Percentiles rank a stretch among this genome's conserved stretches.
phyloP scores from a whole-genome alignment of 2,113 vertebrate genomes.

The Manacus vitellinus region DNA sequence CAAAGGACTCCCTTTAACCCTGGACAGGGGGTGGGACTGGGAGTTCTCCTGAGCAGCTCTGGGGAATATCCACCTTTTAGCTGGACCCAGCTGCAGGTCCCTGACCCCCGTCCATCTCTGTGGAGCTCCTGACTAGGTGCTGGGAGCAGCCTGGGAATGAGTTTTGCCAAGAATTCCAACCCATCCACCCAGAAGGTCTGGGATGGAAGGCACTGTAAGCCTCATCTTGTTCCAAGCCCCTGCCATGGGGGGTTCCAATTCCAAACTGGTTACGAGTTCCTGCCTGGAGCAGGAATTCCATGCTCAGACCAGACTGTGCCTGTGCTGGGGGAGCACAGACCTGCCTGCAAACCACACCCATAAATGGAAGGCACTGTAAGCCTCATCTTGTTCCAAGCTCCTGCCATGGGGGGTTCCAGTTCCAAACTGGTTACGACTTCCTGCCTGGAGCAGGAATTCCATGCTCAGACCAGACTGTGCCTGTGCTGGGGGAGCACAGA shows the following conservation, averaged over 20 bases:
- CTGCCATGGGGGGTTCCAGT: too few species aligned
- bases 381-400: too few species aligned
- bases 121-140: neutral
- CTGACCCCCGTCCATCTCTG: neutral
- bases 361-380: too few species aligned
- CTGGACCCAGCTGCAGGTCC: neutral
- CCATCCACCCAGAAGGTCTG: neutral
- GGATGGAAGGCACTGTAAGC: neutral
- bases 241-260: neutral
- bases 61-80: neutral
- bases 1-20: neutral
- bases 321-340: accelerated
- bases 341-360: neutral
- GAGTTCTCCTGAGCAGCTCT: neutral
- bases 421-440: neutral
- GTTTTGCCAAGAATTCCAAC: neutral
- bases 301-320: neutral
- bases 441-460: neutral
- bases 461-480: neutral
- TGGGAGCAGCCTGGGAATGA: neutral
- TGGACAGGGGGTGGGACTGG: accelerated
- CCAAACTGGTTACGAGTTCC: neutral
- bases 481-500: accelerated
- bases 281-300: neutral
- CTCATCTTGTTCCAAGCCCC: neutral